Evolutionary conservation across 2,888 invertebrate species (phyloP).

Genomic region (Carcina quercana): DNA sequence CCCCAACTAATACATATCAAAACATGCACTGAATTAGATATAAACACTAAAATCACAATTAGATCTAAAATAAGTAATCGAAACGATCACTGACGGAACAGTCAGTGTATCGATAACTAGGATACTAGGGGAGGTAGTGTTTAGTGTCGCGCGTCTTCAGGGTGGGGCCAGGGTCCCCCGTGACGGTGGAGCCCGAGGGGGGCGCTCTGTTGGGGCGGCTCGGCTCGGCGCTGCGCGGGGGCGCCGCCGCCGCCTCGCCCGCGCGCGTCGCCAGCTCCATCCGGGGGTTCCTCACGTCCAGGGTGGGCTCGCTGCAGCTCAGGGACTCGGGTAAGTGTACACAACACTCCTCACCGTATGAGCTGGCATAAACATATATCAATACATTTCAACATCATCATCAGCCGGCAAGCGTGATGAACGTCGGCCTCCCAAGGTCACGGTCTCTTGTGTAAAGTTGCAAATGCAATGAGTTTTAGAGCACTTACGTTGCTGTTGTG

Average conservation of each 20-base stretch:
- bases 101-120: too few species aligned
- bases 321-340: constrained; percentile 81
- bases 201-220: constrained; percentile 78
- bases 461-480: too few species aligned
- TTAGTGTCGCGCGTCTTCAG: constrained; percentile 1
- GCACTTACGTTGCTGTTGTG: too few species aligned
- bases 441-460: too few species aligned
- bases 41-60: constrained; percentile 13
- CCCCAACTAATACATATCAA: constrained; percentile 60
- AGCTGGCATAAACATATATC: too few species aligned
- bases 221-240: constrained; percentile 79
- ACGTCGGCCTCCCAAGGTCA: constrained; percentile 7
- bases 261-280: constrained; percentile 83
- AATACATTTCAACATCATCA: too few species aligned
- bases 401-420: too few species aligned
- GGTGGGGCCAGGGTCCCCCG: constrained; percentile 2
- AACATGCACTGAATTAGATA: constrained; percentile 53
- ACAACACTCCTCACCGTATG: constrained; percentile 4
- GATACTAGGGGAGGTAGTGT: too few species aligned
- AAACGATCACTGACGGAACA: too few species aligned
- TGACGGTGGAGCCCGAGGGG: constrained; percentile 65
- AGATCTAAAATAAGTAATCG: neutral
- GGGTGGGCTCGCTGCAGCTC: constrained; percentile 78
- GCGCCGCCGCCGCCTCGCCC: constrained; percentile 80
- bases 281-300: constrained; percentile 80